phyloP scores from a whole-genome alignment of 1,140 invertebrate genomes.

The Araneus ventricosus region DNA sequence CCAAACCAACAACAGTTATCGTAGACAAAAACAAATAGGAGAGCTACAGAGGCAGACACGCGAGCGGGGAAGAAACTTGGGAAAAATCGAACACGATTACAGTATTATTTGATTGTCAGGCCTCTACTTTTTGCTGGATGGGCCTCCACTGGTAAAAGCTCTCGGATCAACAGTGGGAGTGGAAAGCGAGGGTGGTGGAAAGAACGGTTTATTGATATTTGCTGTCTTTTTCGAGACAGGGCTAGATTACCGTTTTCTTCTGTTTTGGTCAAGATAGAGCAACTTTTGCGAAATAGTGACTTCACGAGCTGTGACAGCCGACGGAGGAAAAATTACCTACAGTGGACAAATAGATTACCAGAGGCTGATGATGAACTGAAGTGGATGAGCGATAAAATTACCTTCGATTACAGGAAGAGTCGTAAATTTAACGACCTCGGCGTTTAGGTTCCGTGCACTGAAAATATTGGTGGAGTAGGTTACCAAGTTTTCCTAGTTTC shows the following conservation, averaged over 20 bases:
- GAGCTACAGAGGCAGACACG: not conserved
- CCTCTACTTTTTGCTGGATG: not conserved
- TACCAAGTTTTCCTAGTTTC: no score
- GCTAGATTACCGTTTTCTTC: not conserved
- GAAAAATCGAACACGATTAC: not conserved
- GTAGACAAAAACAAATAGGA: not conserved
- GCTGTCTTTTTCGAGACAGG: not conserved
- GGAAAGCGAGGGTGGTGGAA: not conserved
- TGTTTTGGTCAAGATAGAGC: not conserved
- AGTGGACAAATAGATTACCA: not conserved
- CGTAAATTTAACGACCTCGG: no score
- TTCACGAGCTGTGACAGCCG: not conserved
- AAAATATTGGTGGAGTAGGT: no score
- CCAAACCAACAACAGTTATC: not conserved
- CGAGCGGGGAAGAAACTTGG: not conserved
- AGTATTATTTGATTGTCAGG: not conserved
- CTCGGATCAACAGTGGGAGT: not conserved
- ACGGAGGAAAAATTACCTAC: not conserved
- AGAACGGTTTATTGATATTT: constrained; percentile 16
- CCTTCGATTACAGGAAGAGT: no score
- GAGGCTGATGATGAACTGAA: not conserved
- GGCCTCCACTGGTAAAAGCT: not conserved
- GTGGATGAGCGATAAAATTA: no score
- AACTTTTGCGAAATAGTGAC: not conserved
- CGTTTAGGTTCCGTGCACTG: no score